phyloP scores from a whole-genome alignment of 2,888 invertebrate genomes.

The Mellilla xanthometata region DNA sequence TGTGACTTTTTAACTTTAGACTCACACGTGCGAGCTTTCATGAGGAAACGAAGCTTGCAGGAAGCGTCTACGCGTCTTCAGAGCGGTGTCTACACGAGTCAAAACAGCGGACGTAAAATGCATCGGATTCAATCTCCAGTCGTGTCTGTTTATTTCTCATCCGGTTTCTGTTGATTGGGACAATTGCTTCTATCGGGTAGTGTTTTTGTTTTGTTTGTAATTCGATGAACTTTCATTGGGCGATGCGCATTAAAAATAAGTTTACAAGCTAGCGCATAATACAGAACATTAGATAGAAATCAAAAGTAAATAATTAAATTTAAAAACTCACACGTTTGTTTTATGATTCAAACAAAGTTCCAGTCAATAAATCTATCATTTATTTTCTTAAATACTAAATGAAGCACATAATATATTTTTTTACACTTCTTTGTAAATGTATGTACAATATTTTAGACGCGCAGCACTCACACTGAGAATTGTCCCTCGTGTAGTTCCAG shows the following conservation, averaged over 20 bases:
- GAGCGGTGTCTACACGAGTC: conserved; percentile 41
- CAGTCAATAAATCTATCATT: too few relatives aligned
- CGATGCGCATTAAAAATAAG: background rate
- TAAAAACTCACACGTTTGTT: too few relatives aligned
- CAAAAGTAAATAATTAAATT: too few relatives aligned
- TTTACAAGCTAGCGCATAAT: too few relatives aligned
- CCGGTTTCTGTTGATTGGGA: conserved; percentile 29
- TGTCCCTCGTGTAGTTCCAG: too few relatives aligned
- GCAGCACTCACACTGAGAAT: too few relatives aligned
- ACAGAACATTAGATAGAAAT: too few relatives aligned
- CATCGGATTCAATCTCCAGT: conserved; percentile 13
- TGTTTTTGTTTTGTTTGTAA: conserved; percentile 17
- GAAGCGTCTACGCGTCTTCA: conserved; percentile 36
- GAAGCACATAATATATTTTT: too few relatives aligned
- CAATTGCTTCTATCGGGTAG: conserved; percentile 17
- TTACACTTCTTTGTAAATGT: too few relatives aligned
- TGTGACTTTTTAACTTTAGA: conserved; percentile 34
- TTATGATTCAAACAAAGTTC: too few relatives aligned
- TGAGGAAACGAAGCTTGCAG: conserved; percentile 60
- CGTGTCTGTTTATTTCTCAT: conserved; percentile 28
- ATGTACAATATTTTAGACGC: too few relatives aligned
- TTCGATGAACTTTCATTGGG: background rate
- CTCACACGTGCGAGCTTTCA: conserved; percentile 72
- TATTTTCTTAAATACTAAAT: too few relatives aligned
- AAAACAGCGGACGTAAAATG: conserved; percentile 39